Evolutionary conservation across 2,113 vertebrate genomes (phyloP).

Genomic region (Redunca redunca): DNA sequence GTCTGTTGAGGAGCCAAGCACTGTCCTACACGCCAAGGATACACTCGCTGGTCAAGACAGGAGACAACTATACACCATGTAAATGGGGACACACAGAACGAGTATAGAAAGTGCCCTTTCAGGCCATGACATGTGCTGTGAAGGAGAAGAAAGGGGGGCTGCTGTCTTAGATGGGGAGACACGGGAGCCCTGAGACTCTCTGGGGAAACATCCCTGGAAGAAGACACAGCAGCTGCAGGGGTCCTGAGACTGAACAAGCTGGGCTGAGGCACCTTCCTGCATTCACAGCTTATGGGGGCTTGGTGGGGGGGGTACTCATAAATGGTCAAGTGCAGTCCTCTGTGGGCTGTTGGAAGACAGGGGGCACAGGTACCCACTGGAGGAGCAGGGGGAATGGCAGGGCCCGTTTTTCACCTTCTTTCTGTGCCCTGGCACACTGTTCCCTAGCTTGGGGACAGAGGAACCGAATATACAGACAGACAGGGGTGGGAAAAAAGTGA

Average conservation of each 20-base stretch:
- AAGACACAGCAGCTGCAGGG: neutral
- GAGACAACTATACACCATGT: no score
- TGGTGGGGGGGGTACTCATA: accelerated
- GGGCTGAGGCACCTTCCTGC: accelerated
- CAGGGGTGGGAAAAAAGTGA: no score
- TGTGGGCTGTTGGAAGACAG: neutral
- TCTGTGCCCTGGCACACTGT: neutral
- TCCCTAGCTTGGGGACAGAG: neutral
- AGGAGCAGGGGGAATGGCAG: neutral
- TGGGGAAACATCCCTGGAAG: neutral
- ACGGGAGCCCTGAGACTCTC: accelerated
- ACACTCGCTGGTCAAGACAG: no score
- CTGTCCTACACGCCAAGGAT: no score
- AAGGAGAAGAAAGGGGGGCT: no score
- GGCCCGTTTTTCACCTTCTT: neutral
- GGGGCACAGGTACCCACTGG: neutral
- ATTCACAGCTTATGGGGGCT: neutral
- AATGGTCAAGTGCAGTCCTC: neutral
- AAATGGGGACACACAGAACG: no score
- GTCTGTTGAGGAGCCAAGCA: no score
- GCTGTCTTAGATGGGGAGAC: neutral
- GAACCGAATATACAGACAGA: neutral
- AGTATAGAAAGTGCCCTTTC: no score
- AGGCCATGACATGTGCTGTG: no score
- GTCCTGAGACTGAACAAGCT: neutral